These are phyloP conservation scores for Daktulosphaira vitifoliae DNA, from an alignment of 1,140 invertebrate genomes.

Conservation along the genomic window DNA sequence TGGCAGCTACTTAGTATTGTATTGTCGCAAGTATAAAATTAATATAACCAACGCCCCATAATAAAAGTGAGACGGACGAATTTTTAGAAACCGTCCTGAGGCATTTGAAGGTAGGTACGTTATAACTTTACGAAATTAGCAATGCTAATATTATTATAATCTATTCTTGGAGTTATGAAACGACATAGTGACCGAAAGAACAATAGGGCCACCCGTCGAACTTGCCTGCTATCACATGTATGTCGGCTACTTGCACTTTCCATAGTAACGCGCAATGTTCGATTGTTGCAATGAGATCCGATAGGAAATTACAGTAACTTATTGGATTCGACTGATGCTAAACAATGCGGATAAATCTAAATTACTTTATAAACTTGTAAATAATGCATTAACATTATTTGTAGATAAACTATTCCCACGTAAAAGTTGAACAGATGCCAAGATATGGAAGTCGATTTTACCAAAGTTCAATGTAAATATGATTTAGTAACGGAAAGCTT, in stretches of 20 bases:
- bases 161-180: not conserved
- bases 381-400: too few relatives aligned
- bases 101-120: not conserved
- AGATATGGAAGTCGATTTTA: too few relatives aligned
- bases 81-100: slow-evolving; percentile 2
- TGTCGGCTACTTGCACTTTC: slow-evolving; percentile 21
- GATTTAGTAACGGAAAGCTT: too few relatives aligned
- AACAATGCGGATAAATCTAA: too few relatives aligned
- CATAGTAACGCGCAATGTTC: not conserved
- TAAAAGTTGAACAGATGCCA: too few relatives aligned
- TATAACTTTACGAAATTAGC: not conserved
- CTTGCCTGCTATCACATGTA: not conserved
- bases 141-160: slow-evolving; percentile 25
- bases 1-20: too few relatives aligned
- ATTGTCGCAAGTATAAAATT: too few relatives aligned
- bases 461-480: too few relatives aligned
- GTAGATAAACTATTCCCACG: too few relatives aligned
- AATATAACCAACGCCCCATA: too few relatives aligned
- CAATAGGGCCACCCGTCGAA: slow-evolving; percentile 27
- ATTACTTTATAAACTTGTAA: too few relatives aligned
- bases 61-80: not conserved
- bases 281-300: not conserved
- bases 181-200: slow-evolving; percentile 13
- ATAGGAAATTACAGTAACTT: not conserved
- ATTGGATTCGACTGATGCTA: too few relatives aligned